A percentile compares a stretch with the other conserved stretches of the same genome.
These are phyloP conservation scores for Dicaeum eximium DNA, from an alignment of 2,113 vertebrate species.

Conservation along the genomic window DNA sequence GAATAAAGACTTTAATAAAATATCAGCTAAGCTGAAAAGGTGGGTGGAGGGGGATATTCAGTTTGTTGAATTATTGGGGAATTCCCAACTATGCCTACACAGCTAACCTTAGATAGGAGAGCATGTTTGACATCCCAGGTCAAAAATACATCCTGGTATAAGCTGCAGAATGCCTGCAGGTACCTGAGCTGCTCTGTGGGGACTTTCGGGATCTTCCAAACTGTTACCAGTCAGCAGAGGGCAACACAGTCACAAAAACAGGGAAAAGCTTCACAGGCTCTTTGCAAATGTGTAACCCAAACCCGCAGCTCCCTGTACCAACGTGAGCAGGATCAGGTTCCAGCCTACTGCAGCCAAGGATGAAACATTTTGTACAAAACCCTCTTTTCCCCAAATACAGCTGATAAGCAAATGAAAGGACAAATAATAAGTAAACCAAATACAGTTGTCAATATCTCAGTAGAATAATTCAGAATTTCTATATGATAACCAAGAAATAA, in stretches of 20 bases:
- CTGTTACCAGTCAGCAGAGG: slow-evolving; percentile 20
- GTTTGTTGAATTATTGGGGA: background rate
- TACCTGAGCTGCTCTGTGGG: background rate
- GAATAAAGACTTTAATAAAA: background rate
- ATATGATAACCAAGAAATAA: background rate
- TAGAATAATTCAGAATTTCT: background rate
- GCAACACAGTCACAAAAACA: slow-evolving; percentile 35
- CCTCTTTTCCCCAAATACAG: background rate
- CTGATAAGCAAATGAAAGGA: background rate
- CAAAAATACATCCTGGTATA: background rate
- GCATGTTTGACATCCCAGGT: background rate
- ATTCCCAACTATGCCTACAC: background rate
- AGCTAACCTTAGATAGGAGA: background rate
- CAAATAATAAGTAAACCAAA: background rate
- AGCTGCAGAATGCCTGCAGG: background rate
- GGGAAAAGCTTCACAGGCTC: background rate
- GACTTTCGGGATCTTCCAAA: background rate
- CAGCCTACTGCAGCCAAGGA: background rate
- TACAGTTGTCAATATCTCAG: background rate
- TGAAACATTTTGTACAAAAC: background rate
- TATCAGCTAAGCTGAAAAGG: background rate
- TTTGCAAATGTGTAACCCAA: background rate
- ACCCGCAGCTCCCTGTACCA: background rate
- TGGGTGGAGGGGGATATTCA: background rate
- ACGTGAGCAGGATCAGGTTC: background rate